phyloP scores from a whole-genome alignment of 2,113 vertebrate species.

The Ictalurus furcatus region DNA sequence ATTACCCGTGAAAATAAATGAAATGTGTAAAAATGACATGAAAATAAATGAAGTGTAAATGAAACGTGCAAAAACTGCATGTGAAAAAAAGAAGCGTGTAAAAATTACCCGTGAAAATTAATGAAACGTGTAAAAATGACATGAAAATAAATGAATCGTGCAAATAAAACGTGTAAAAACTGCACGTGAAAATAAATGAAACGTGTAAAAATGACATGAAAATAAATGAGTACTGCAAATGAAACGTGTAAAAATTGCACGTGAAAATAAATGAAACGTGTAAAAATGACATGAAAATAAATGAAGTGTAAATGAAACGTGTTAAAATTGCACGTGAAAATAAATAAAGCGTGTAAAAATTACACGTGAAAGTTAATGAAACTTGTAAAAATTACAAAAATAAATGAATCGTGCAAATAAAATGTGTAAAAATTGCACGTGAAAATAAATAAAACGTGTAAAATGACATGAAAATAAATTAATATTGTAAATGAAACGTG shows the following conservation, averaged over 20 bases:
- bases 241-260: not conserved
- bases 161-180: not conserved
- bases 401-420: no score
- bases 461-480: not conserved
- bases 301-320: not conserved
- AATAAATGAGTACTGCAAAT: not conserved
- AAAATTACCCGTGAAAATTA: not conserved
- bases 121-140: not conserved
- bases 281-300: not conserved
- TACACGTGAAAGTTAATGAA: no score
- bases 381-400: no score
- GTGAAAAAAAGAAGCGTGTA: no score
- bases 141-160: no score
- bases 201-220: not conserved
- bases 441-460: not conserved
- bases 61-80: no score
- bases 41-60: not conserved
- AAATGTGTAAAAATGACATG: not conserved
- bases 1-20: not conserved
- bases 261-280: not conserved
- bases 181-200: not conserved
- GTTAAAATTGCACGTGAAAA: not conserved
- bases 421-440: not conserved
- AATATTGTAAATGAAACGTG: fast-evolving
- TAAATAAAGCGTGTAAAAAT: not conserved